Evolutionary conservation across 1,140 invertebrate species (phyloP).

Genomic region (Zaprionus ghesquierei): DNA sequence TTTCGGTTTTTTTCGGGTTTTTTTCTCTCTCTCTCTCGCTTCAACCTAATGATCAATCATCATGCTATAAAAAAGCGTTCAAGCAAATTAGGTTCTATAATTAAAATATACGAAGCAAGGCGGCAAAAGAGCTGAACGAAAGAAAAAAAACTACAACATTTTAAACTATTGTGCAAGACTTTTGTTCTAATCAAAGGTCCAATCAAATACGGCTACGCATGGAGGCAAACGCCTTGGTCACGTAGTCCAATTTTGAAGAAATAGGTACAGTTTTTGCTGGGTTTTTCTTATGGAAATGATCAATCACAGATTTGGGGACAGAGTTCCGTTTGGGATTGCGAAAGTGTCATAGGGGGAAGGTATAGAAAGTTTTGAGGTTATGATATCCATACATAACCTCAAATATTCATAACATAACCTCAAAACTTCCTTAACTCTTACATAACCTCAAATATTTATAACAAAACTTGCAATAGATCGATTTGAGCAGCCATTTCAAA

Average conservation of each 20-base stretch:
- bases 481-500: neutral
- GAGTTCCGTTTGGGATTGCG: constrained; percentile 52
- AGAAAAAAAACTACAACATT: constrained; percentile 27
- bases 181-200: constrained; percentile 61
- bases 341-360: constrained; percentile 10
- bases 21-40: constrained; percentile 27
- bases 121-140: constrained; percentile 31
- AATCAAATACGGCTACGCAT: constrained; percentile 30
- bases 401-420: too few relatives aligned
- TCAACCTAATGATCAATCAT: constrained; percentile 75
- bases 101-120: constrained; percentile 56
- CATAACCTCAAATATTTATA: too few relatives aligned
- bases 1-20: constrained; percentile 21
- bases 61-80: constrained; percentile 47
- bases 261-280: constrained; percentile 42
- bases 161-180: constrained; percentile 50
- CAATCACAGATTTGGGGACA: constrained; percentile 61
- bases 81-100: constrained; percentile 77
- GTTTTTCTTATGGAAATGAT: constrained; percentile 17
- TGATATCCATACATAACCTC: too few relatives aligned
- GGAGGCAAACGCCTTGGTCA: constrained; percentile 49
- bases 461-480: neutral
- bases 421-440: too few relatives aligned
- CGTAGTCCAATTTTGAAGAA: constrained; percentile 62
- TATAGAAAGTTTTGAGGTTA: constrained; percentile 10